phyloP scores from a whole-genome alignment of 2,888 invertebrate genomes.

The Cepaea hortensis region DNA sequence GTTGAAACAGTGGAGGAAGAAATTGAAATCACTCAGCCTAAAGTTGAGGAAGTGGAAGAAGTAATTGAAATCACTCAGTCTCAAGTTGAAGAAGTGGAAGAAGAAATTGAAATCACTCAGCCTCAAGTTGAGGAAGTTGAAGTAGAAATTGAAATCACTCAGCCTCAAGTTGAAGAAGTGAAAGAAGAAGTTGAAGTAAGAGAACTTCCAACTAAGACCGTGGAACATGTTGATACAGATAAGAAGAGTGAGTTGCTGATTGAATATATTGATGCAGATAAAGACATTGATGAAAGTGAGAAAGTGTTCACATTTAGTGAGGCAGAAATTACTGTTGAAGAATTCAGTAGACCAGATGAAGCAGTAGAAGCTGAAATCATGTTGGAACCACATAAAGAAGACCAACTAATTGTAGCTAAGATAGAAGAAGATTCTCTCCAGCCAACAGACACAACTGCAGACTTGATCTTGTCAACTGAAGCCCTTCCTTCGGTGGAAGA shows the following conservation, averaged over 20 bases:
- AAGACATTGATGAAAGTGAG: slow-evolving; percentile 44
- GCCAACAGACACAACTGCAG: slow-evolving; percentile 26
- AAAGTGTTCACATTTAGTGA: neutral
- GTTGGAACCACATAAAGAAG: slow-evolving; percentile 24
- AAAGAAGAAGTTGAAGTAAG: slow-evolving; percentile 55
- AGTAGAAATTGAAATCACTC: slow-evolving; percentile 54
- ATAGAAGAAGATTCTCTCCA: neutral
- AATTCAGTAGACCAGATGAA: neutral
- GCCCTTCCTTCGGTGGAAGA: neutral
- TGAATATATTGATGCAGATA: slow-evolving; percentile 50
- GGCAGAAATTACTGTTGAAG: slow-evolving; percentile 12
- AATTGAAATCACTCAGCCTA: slow-evolving; percentile 63
- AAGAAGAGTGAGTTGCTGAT: slow-evolving; percentile 68
- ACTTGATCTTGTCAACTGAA: neutral
- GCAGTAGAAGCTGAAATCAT: neutral
- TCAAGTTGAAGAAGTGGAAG: slow-evolving; percentile 47
- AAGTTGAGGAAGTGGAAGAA: slow-evolving; percentile 55
- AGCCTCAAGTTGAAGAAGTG: slow-evolving; percentile 38
- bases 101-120: slow-evolving; percentile 33
- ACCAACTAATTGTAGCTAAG: neutral
- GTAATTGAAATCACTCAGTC: slow-evolving; percentile 35
- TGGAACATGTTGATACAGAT: slow-evolving; percentile 69
- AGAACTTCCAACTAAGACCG: slow-evolving; percentile 67
- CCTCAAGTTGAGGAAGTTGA: slow-evolving; percentile 49
- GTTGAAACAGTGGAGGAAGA: slow-evolving; percentile 71